Conservation (phyloP, 2,113 vertebrate species). For the Terrapene triunguis region DNA sequence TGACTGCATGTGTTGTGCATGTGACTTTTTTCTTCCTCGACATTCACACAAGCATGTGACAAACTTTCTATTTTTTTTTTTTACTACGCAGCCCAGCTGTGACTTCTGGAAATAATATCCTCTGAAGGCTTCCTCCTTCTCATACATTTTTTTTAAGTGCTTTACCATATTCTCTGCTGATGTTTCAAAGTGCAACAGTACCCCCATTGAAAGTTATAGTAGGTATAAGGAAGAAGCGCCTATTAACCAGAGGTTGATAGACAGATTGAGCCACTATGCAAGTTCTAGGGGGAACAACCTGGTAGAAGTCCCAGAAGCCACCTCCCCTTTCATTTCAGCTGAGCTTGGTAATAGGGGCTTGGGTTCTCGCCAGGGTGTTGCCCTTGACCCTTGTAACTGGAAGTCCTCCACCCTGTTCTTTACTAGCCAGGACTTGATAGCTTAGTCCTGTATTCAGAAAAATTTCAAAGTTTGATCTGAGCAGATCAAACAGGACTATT, state of each 20-base stretch:
- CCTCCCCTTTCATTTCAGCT: neutral
- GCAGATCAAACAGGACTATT: neutral
- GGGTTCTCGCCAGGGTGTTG: neutral
- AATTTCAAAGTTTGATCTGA: rapidly evolving
- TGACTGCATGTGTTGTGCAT: constrained; percentile 12
- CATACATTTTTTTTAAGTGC: neutral
- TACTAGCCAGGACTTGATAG: neutral
- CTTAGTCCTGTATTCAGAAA: neutral
- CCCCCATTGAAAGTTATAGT: neutral
- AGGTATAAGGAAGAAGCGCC: neutral
- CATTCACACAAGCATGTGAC: neutral
- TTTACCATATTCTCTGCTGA: neutral
- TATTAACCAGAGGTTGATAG: neutral
- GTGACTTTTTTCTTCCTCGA: neutral
- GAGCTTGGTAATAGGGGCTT: neutral
- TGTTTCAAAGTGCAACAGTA: rapidly evolving
- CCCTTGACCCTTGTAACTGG: rapidly evolving
- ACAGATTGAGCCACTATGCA: neutral
- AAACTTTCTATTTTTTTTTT: neutral
- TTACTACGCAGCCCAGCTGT: neutral
- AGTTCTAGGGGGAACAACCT: neutral
- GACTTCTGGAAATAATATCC: neutral
- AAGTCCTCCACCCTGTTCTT: neutral
- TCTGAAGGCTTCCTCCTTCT: neutral
- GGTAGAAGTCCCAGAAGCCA: neutral